These are phyloP conservation scores for Cataglyphis cursor DNA, from an alignment of 2,888 invertebrate species.

Conservation along the genomic window DNA sequence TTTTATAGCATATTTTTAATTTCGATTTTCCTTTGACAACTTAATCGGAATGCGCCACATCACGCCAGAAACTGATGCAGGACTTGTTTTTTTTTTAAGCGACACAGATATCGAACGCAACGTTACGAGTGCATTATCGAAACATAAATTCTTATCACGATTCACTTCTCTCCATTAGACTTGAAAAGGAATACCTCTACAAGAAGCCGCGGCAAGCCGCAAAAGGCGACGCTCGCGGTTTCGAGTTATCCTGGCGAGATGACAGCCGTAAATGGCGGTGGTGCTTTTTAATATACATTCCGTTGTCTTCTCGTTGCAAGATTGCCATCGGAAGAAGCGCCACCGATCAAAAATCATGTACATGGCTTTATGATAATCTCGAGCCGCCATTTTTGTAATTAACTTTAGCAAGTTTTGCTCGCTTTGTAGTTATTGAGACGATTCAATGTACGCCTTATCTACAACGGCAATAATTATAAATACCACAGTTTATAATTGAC, in stretches of 20 bases:
- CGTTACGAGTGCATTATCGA: conserved; percentile 17
- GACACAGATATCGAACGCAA: background rate
- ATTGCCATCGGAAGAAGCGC: background rate
- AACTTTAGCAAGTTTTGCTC: background rate
- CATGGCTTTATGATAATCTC: conserved; percentile 10
- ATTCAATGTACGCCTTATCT: background rate
- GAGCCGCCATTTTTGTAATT: background rate
- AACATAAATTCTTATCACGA: conserved; percentile 57
- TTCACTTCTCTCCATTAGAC: conserved; percentile 57
- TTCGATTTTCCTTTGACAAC: conserved; percentile 8
- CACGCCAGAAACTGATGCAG: background rate
- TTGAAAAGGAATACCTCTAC: conserved; percentile 52
- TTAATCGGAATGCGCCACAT: conserved; percentile 27
- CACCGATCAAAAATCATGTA: conserved; percentile 1
- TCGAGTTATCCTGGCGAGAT: conserved; percentile 77
- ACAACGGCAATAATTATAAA: background rate
- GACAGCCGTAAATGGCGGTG: conserved; percentile 76
- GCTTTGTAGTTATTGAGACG: background rate
- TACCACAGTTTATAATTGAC: background rate
- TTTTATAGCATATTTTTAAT: background rate
- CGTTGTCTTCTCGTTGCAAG: conserved; percentile 56
- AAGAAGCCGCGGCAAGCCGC: conserved; percentile 47
- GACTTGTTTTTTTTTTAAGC: background rate
- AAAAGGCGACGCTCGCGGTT: conserved; percentile 61
- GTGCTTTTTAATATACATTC: conserved; percentile 73